phyloP scores from a whole-genome alignment of 2,113 vertebrate species.

The Marmota flaviventris region DNA sequence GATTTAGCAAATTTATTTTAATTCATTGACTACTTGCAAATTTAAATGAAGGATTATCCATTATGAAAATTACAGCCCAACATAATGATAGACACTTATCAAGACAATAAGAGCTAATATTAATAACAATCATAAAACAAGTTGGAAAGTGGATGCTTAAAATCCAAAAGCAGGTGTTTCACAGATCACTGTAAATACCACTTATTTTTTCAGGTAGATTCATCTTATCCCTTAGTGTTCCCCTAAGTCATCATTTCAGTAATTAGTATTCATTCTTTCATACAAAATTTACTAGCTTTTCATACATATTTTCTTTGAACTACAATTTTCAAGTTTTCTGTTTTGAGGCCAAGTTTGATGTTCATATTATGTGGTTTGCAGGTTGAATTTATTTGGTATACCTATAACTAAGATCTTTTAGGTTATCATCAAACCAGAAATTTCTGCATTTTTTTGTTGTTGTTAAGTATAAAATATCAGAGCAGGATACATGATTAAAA shows the following conservation, averaged over 20 bases:
- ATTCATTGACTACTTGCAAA: not conserved
- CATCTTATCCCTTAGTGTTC: not conserved
- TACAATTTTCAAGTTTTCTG: not conserved
- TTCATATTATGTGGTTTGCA: not conserved
- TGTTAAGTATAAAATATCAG: not conserved
- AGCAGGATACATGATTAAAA: not conserved
- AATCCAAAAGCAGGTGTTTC: not conserved
- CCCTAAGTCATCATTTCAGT: not conserved
- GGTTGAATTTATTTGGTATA: not conserved
- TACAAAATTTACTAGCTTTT: not conserved
- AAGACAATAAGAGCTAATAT: not conserved
- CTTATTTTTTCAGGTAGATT: not conserved
- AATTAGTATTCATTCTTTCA: slow-evolving; percentile 31
- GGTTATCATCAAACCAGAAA: not conserved
- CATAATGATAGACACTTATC: not conserved
- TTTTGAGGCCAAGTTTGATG: not conserved
- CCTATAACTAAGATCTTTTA: not conserved
- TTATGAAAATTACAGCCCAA: not conserved
- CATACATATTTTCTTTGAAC: slow-evolving; percentile 1
- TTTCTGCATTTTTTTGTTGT: not conserved
- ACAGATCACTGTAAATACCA: not conserved
- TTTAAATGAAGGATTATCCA: not conserved
- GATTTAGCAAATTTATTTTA: slow-evolving; percentile 39
- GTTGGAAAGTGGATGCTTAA: not conserved
- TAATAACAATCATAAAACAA: not conserved